phyloP scores from a whole-genome alignment of 2,113 vertebrate species.

The Chaenocephalus aceratus region DNA sequence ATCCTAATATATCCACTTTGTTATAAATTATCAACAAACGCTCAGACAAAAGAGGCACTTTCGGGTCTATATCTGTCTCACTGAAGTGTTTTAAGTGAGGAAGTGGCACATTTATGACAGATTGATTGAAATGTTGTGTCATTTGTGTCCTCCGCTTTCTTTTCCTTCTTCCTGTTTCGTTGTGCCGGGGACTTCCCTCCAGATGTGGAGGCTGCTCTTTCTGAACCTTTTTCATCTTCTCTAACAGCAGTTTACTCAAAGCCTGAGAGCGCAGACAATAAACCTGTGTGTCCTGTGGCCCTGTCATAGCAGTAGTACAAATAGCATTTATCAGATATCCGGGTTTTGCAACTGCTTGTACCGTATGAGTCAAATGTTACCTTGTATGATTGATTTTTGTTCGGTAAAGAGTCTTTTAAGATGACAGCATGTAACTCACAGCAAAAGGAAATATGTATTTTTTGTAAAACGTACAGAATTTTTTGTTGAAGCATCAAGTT shows the following conservation, averaged over 20 bases:
- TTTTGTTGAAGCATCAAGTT: background rate
- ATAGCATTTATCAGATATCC: conserved; percentile 23
- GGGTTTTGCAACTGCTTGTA: conserved; percentile 15
- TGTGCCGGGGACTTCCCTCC: conserved; percentile 72
- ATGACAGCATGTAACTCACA: background rate
- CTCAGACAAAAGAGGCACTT: conserved; percentile 35
- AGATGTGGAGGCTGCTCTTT: conserved; percentile 66
- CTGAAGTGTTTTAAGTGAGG: conserved; percentile 41
- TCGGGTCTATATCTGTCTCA: conserved; percentile 41
- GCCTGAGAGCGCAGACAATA: conserved; percentile 41
- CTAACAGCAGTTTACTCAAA: conserved; percentile 69
- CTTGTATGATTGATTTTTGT: conserved; percentile 1
- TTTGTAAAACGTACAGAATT: background rate
- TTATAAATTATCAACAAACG: conserved; percentile 25
- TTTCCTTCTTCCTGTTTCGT: conserved; percentile 73
- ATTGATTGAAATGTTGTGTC: conserved; percentile 79
- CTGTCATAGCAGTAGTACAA: conserved; percentile 65
- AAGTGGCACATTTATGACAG: conserved; percentile 47
- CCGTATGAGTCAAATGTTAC: no score
- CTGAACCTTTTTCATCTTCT: conserved; percentile 52
- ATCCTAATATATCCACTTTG: conserved; percentile 43
- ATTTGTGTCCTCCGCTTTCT: conserved; percentile 57
- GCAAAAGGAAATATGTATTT: background rate
- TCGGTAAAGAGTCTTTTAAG: background rate
- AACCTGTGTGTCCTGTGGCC: conserved; percentile 61